phyloP scores from a whole-genome alignment of 2,113 vertebrate genomes.

The Scartelaos histophorus region DNA sequence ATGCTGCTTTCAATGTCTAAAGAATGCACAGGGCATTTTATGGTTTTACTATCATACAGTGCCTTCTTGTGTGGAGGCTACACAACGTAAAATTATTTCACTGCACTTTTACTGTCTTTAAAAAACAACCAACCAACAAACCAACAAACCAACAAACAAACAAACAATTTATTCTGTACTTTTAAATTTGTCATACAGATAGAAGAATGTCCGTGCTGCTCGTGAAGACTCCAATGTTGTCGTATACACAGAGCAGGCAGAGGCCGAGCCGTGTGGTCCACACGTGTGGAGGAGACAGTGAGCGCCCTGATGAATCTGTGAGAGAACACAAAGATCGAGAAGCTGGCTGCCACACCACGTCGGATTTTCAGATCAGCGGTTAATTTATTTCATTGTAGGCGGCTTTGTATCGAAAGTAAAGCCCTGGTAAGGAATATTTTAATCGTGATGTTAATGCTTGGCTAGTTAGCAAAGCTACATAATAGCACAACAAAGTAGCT shows the following conservation, averaged over 20 bases:
- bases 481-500: not conserved
- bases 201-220: constrained; percentile 8
- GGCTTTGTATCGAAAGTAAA: not conserved
- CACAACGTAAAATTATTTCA: too few species aligned
- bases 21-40: too few species aligned
- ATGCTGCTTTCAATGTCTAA: too few species aligned
- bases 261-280: constrained; percentile 15
- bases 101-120: too few species aligned
- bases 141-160: too few species aligned
- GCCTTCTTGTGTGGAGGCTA: too few species aligned
- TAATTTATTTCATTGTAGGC: not conserved
- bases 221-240: constrained; percentile 16
- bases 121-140: too few species aligned
- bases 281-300: constrained; percentile 36
- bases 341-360: not conserved
- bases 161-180: too few species aligned
- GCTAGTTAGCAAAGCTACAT: constrained; percentile 10
- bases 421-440: constrained; percentile 24
- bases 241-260: not conserved
- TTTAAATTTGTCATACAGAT: not conserved
- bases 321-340: not conserved
- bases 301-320: not conserved
- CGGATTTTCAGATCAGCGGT: not conserved
- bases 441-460: constrained; percentile 42
- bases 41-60: too few species aligned